Conservation (phyloP, 1,140 invertebrate species). For the Zaprionus nigranus region DNA sequence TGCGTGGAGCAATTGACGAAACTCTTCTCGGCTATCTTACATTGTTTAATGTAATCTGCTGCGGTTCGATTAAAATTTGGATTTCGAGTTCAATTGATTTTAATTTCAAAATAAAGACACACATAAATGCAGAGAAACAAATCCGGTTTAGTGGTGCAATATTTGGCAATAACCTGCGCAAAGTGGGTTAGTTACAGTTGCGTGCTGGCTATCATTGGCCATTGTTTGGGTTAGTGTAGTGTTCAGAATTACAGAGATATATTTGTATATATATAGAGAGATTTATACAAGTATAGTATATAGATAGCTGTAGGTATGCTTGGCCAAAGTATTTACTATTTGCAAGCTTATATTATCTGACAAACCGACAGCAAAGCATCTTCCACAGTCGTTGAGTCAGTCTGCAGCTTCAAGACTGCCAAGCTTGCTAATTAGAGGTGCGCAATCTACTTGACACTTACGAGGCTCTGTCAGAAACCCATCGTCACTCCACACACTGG, state of each 20-base stretch:
- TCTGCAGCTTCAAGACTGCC: too few species aligned
- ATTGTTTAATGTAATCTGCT: conserved; percentile 88
- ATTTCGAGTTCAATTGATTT: conserved; percentile 50
- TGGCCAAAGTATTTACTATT: background rate
- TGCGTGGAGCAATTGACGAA: conserved; percentile 88
- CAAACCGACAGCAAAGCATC: background rate
- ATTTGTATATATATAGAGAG: background rate
- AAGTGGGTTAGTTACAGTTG: conserved; percentile 69
- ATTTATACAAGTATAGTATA: background rate
- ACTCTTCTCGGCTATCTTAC: conserved; percentile 86
- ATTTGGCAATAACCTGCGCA: conserved; percentile 38
- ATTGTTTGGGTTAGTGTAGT: conserved; percentile 2
- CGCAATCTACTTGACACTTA: conserved; percentile 61
- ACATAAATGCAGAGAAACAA: conserved; percentile 62
- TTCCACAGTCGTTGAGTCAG: background rate
- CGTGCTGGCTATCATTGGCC: conserved; percentile 14
- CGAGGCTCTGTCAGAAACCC: conserved; percentile 74
- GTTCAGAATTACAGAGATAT: background rate
- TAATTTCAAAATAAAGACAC: conserved; percentile 46
- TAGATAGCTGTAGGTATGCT: background rate
- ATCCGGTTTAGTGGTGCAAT: conserved; percentile 76
- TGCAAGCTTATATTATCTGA: background rate
- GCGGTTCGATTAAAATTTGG: conserved; percentile 83
- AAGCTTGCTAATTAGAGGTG: background rate
- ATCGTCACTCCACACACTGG: conserved; percentile 53